Base-by-base conservation (phyloP, 2,888 invertebrate genomes). In the Meliscaeva auricollis region DNA sequence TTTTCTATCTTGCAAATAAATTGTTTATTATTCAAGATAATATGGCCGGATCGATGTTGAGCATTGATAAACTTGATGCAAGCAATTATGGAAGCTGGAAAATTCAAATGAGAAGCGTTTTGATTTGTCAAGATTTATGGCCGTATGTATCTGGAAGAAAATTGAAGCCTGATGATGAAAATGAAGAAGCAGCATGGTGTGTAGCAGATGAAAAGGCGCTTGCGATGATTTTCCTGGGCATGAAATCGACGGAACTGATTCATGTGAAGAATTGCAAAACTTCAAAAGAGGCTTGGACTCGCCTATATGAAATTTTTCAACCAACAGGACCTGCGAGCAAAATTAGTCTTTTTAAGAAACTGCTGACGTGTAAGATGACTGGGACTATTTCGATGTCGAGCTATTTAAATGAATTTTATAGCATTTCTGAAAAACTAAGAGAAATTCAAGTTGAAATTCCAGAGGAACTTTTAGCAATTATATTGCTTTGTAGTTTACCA, bases 111-210 rank as follows among this genome's bases (percentile, higher is more conserved):
- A 46, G 44, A 11, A 46, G 5, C 15, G 15, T 46, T 46, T 46
- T 46, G 15, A 15, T 46, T 15, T 46, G n/a, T 46, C 44, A 46
- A 46, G 44, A 46, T 15, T 46, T 46, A 8, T 46, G 44, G 44
- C 44, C n/a, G 15, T 46, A 46, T 6, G 44, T 46, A 5, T 46
- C 44, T 46, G 44, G 44, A 46, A 5, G 15, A 46, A 44, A 44
- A 44, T 15, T n/a, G n/a, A 46, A 46, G 44, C 44, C 44, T 15
- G 44, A 46, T n/a, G 44, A 44, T 44, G 5, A 15, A 15, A 8
- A 6, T 46, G 44, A 46, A 46, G 15, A n/a, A 5, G 15, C 44
- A 41, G 9, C 6, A 35, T 35, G 1, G 3, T 35, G 6, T 1
- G 9, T 6, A 8, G 7, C 9, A 8, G 35, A 38, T 8, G 8